Evolutionary conservation across 1,140 invertebrate species (phyloP), one percentile per base, ranked within the genome.

Genomic region (Brachionus rotundiformis): DNA sequence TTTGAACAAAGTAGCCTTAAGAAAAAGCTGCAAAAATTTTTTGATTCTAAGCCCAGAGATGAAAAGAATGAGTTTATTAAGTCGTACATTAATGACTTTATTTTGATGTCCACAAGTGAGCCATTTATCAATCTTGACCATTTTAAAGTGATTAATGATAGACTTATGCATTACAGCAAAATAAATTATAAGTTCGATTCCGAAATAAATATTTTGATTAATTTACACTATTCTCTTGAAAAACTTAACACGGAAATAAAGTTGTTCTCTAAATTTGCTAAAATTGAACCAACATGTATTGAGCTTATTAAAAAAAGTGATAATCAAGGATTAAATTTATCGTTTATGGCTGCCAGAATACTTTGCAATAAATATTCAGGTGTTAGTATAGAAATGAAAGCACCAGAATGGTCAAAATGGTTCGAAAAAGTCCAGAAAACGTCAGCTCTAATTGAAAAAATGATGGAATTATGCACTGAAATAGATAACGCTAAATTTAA

Each of bases 371-470:
- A 73, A 2, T 73, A 25, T 44, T 1, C 16, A 10, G 11, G 44
- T 2, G 19, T 41, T 23, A 27, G 7, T 3, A 27, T 0, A 44
- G 68, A 73, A 44, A 73, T 73, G 68, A 73, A 73, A 73, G 23
- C 27, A 73, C 10, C 16, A 73, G 19, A n/a, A n/a, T 73, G 68
- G 68, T 39, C 23, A 8, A 11, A 73, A 19, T 73, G 68, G 68
- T 73, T 73, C 25, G 25, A 73, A 44, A 41, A 13, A 73, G 68
- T 73, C 44, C 33, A 73, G 16, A 73, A 73, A 73, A 31, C 36
- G 0, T 29, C 36, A 11, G 7, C 25, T 23, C 1, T 73, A 13
- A 44, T 73, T 29, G 39, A 73, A 44, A 27, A 27, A 44, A 44
- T 73, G 19, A 44, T 73, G 19, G 39, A 73, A 2, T 73, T 44